These are phyloP conservation scores for Meriones unguiculatus DNA, from an alignment of 2,113 vertebrate species.

Conservation along the genomic window DNA sequence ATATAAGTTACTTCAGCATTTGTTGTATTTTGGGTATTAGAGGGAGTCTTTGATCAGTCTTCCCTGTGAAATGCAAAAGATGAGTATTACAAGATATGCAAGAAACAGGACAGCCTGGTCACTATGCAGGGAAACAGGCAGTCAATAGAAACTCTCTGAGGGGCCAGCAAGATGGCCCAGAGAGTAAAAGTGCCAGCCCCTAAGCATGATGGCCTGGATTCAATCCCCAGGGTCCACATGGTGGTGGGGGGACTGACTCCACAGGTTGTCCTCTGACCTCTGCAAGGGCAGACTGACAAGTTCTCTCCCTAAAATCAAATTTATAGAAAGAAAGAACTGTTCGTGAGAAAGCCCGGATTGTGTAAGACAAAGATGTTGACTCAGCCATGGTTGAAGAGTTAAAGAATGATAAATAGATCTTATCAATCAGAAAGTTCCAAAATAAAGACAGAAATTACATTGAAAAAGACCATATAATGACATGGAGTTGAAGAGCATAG, in stretches of 20 bases:
- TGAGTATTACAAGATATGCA: background rate
- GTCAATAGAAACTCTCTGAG: background rate
- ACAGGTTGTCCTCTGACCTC: background rate
- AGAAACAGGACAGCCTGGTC: background rate
- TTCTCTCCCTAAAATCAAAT: background rate
- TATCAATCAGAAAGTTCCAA: slow-evolving; percentile 22
- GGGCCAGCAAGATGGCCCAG: background rate
- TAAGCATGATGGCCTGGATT: background rate
- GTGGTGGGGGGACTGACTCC: background rate
- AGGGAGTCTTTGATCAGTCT: background rate
- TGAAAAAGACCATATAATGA: slow-evolving; percentile 5
- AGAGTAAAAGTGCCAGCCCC: background rate
- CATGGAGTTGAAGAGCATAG: background rate
- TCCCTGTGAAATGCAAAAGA: background rate
- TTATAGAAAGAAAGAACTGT: background rate
- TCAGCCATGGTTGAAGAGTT: background rate
- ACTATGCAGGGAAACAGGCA: background rate
- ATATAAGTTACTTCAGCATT: background rate
- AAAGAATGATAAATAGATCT: background rate
- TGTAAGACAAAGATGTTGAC: background rate
- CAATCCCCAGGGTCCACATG: background rate
- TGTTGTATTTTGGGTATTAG: background rate
- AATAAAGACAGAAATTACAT: background rate
- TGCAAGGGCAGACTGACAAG: background rate
- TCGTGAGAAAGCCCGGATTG: background rate